phyloP scores from a whole-genome alignment of 2,888 invertebrate species.

The Bhutanitis thaidina region DNA sequence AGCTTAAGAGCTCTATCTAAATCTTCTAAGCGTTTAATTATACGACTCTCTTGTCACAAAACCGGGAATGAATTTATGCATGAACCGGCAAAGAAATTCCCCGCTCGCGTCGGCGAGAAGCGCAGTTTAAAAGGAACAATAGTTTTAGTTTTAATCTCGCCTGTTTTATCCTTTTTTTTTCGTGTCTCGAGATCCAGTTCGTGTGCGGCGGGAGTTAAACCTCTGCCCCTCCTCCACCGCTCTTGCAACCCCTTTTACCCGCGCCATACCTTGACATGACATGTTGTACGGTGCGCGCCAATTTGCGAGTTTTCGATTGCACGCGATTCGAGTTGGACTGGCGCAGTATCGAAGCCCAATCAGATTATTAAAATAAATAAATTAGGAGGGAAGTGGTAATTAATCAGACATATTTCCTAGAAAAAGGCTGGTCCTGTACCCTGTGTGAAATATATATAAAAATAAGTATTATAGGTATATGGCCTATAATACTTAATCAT shows the following conservation, averaged over 20 bases:
- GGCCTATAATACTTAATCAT: no score
- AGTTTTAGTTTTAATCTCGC: conserved; percentile 72
- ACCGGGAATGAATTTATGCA: conserved; percentile 75
- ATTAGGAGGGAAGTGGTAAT: no score
- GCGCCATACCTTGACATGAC: conserved; percentile 34
- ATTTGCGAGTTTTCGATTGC: conserved; percentile 51
- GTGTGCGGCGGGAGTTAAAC: conserved; percentile 43
- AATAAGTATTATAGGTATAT: no score
- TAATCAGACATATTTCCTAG: no score
- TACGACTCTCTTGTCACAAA: conserved; percentile 55
- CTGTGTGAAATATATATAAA: no score
- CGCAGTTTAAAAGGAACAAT: conserved; percentile 68
- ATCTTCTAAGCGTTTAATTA: conserved; percentile 65
- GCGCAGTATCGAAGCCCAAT: no score
- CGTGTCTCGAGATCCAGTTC: conserved; percentile 57
- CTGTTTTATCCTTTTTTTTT: conserved; percentile 48
- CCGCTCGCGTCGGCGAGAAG: conserved; percentile 41
- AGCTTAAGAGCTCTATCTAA: conserved; percentile 45
- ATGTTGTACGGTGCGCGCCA: conserved; percentile 43
- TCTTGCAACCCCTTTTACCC: conserved; percentile 28
- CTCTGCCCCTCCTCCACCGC: conserved; percentile 32
- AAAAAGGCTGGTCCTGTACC: no score
- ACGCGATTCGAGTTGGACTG: conserved; percentile 6
- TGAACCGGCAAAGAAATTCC: conserved; percentile 65
- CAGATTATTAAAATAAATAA: no score